Base-by-base conservation (phyloP, 2,113 vertebrate genomes). In the Hemiscyllium ocellatum region DNA sequence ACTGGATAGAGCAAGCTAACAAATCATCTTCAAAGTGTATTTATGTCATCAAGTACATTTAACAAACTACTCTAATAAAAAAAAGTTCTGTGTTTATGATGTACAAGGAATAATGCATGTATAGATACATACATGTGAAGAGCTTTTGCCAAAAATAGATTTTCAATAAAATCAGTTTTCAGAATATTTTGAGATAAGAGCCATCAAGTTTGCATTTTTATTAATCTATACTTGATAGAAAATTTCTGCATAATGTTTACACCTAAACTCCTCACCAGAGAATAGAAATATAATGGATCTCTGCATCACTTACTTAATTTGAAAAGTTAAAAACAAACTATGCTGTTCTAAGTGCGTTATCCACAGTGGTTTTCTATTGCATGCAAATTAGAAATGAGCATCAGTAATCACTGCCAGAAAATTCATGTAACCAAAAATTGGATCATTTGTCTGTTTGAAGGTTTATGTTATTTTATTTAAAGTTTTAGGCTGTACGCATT, bases 341-440 rank as follows among this genome's bases (percentile, higher is more conserved):
- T 72, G 42, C 94, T 95, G 26, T 69, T 7, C 70, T 95, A 52
- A 95, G 69, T 76, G 15, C 47, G 52, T 95, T 95, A 95, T 47
- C 94, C 94, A 95, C 47, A 72, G 69, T 72, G 72, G 94, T 76
- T 95, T 95, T 95, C 29, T 90, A 47, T 95, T 95, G 69, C 96
- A 97, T 96, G 97, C 96, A 80, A 93, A 97, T 97, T 97, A 96
- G 97, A 98, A 98, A 98, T 98, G 98, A 98, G 97, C 97, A 95
- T 97, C 97, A 98, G 97, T 97, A 98, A 98, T 98, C 98, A 98
- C 96, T 98, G 98, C 98, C 98, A 98, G 97, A 96, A 96, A 96
- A 85, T 96, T 97, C 98, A 98, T 98, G 98, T 98, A 98, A 98
- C 97, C 96, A 98, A 98, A 98, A 98, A 98, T 98, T 98, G 98